Base-by-base conservation (phyloP, 2,797 vertebrate species). In the Periparus ater region DNA sequence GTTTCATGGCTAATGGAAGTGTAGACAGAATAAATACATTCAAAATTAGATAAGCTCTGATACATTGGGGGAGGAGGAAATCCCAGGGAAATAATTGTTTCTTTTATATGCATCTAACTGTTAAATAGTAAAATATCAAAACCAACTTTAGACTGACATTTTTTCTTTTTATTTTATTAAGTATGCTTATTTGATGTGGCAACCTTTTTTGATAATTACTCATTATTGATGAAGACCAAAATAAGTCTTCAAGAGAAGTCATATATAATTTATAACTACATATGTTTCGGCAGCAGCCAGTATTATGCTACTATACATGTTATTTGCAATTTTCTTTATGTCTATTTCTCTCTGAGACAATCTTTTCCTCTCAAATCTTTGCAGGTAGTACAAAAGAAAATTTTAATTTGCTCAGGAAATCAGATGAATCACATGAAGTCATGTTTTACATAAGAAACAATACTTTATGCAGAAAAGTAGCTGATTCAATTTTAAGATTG, bases 141-240 rank as follows among this genome's bases (percentile, higher is more conserved):
- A 94, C 51, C 8, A 42, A 67, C 36, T 90, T 96, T 78, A 93
- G 34, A 89, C 23, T 68, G 51, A 81, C 55, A 89, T 92, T 90
- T 96, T 63, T 90, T 74, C 22, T 91, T 96, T 96, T 89, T 77
- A 47, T 89, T 94, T 91, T 68, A 92, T 87, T 79, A 94, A 95
- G 85, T 82, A 4, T 78, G 45, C 86, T 26, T 44, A 91, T 96
- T 76, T 91, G 36, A 93, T 85, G 45, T 72, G 44, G 85, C 34
- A 71, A 73, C n/a, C 66, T 93, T 95, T 95, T 87, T 48, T 38
- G 61, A 90, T 93, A 85, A 96, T 95, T 96, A 57, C 79, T 96
- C 81, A 95, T 93, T 97, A 96, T 91, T 95, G 70, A 96, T 96
- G 91, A 97, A 93, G 57, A 97, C 55, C 54, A 85, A 96, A 96